Percentiles rank a stretch among this genome's conserved stretches.
These are phyloP conservation scores for Heliconius nattereri DNA, from an alignment of 1,140 invertebrate species.

Conservation along the genomic window DNA sequence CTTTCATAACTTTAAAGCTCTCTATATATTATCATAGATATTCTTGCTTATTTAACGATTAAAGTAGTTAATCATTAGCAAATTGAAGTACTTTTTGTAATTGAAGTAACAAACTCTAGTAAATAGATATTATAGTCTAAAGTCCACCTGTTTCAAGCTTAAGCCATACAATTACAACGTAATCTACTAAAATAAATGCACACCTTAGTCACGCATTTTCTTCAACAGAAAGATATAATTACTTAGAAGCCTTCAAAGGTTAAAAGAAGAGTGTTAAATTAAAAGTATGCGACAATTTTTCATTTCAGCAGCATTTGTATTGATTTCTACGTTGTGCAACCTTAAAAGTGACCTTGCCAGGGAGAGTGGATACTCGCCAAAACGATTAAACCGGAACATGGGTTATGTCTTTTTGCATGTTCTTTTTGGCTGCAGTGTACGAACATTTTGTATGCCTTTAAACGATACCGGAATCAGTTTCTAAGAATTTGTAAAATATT, in stretches of 20 bases:
- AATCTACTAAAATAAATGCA: background rate
- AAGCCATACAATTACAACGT: constrained; percentile 3
- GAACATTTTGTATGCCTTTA: background rate
- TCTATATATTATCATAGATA: background rate
- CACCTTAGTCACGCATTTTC: background rate
- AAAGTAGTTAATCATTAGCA: background rate
- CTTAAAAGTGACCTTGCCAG: constrained; percentile 48
- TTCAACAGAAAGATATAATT: background rate
- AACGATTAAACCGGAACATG: constrained; percentile 31
- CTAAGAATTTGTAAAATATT: background rate
- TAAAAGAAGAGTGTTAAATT: background rate
- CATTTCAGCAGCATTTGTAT: constrained; percentile 16
- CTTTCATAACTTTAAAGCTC: background rate
- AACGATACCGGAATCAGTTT: background rate
- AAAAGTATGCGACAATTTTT: background rate
- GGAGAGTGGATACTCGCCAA: constrained; percentile 47
- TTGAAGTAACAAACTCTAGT: background rate
- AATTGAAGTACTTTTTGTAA: no score
- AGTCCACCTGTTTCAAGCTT: background rate
- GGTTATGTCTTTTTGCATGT: constrained; percentile 9
- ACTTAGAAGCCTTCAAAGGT: background rate
- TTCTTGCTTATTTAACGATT: background rate
- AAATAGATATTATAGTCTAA: background rate
- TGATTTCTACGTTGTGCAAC: constrained; percentile 31
- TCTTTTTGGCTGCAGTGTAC: background rate